phyloP scores from a whole-genome alignment of 2,888 invertebrate species.

The Phyllotreta cruciferae region DNA sequence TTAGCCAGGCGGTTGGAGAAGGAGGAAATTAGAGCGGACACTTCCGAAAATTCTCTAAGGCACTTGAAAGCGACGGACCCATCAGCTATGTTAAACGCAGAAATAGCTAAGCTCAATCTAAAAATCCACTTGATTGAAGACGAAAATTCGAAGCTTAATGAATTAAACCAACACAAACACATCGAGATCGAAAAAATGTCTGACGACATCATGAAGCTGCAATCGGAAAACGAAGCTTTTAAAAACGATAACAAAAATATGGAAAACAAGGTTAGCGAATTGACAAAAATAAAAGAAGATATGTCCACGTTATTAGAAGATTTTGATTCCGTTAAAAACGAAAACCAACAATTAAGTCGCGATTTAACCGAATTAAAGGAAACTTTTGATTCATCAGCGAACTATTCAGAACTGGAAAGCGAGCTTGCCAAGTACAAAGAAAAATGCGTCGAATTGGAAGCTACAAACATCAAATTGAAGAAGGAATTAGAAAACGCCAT shows the following conservation, averaged over 20 bases:
- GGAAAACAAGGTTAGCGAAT: constrained; percentile 34
- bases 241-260: constrained; percentile 36
- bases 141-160: constrained; percentile 39
- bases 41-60: constrained; percentile 43
- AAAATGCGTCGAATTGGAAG: constrained; percentile 34
- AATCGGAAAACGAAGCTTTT: constrained; percentile 35
- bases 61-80: constrained; percentile 44
- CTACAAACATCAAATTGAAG: constrained; percentile 40
- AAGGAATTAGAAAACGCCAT: constrained; percentile 34
- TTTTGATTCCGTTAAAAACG: constrained; percentile 39
- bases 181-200: constrained; percentile 34
- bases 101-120: constrained; percentile 41
- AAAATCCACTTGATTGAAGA: constrained; percentile 38
- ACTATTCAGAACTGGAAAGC: constrained; percentile 36
- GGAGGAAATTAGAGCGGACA: constrained; percentile 44
- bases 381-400: constrained; percentile 37
- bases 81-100: constrained; percentile 43
- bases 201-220: constrained; percentile 33
- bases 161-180: constrained; percentile 34
- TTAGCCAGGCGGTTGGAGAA: constrained; percentile 47
- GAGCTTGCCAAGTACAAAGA: constrained; percentile 42
- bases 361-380: constrained; percentile 30
- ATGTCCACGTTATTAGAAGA: constrained; percentile 38
- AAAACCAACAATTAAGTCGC: too few relatives aligned
- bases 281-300: constrained; percentile 37